A percentile compares a stretch with the other conserved stretches of the same genome.
Evolutionary conservation across 2,797 vertebrate species (phyloP).

Genomic region (Neosilurus hyrtlii): DNA sequence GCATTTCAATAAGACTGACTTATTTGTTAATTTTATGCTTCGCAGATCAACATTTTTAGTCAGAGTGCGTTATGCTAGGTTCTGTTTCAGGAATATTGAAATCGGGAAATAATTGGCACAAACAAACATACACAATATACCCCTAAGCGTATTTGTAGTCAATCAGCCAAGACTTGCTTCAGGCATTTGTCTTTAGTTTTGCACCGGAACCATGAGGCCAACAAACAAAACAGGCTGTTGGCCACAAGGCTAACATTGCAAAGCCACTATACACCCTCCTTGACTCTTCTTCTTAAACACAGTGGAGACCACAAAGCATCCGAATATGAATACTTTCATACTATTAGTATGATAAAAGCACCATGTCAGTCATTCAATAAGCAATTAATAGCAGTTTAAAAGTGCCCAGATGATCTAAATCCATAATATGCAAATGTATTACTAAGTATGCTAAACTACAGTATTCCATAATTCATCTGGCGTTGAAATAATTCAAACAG

Average conservation of each 20-base stretch:
- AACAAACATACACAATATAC: not conserved
- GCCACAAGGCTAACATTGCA: not conserved
- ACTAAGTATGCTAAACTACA: no score
- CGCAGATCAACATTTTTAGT: constrained; percentile 20
- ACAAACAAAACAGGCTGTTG: not conserved
- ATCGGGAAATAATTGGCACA: not conserved
- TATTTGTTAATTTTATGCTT: constrained; percentile 35
- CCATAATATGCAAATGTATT: no score
- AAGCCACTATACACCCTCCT: not conserved
- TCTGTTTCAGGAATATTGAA: not conserved
- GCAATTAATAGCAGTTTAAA: no score
- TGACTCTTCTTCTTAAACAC: not conserved
- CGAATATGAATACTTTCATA: no score
- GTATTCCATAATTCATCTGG: no score
- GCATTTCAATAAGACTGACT: constrained; percentile 18
- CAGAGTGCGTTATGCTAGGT: not conserved
- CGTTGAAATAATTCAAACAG: no score
- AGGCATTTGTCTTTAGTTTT: not conserved
- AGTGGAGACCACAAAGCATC: no score
- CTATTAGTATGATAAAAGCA: no score
- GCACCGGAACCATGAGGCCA: not conserved
- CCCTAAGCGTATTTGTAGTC: not conserved
- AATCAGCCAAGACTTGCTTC: not conserved
- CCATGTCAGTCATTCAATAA: no score
- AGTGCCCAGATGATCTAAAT: no score